phyloP scores from a whole-genome alignment of 2,797 vertebrate genomes.

The Thripadectes ignobilis region DNA sequence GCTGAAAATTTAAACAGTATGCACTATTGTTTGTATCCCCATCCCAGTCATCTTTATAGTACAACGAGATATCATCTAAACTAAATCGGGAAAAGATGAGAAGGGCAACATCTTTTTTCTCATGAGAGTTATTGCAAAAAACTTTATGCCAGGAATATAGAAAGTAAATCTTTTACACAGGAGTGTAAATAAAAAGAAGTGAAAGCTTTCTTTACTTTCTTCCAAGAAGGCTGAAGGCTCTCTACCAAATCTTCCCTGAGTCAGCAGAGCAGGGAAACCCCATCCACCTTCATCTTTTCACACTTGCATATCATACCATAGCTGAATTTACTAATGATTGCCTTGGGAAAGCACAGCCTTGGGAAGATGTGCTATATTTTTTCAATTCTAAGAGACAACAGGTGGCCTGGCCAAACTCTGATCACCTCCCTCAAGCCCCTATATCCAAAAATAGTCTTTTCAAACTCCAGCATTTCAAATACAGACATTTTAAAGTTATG shows the following conservation, averaged over 20 bases:
- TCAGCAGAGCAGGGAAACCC: neutral
- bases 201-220: neutral
- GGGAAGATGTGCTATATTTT: neutral
- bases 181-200: neutral
- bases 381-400: neutral
- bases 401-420: neutral
- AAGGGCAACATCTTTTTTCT: neutral
- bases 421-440: neutral
- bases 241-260: neutral
- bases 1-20: accelerated
- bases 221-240: neutral
- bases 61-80: neutral
- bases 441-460: neutral
- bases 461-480: neutral
- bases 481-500: neutral
- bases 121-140: neutral
- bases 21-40: neutral
- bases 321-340: neutral
- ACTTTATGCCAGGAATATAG: neutral
- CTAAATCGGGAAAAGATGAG: neutral
- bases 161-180: neutral
- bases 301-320: neutral
- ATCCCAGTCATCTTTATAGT: neutral
- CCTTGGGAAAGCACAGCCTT: neutral
- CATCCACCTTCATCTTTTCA: neutral